phyloP scores from a whole-genome alignment of 2,797 vertebrate genomes.

The Syncerus caffer region DNA sequence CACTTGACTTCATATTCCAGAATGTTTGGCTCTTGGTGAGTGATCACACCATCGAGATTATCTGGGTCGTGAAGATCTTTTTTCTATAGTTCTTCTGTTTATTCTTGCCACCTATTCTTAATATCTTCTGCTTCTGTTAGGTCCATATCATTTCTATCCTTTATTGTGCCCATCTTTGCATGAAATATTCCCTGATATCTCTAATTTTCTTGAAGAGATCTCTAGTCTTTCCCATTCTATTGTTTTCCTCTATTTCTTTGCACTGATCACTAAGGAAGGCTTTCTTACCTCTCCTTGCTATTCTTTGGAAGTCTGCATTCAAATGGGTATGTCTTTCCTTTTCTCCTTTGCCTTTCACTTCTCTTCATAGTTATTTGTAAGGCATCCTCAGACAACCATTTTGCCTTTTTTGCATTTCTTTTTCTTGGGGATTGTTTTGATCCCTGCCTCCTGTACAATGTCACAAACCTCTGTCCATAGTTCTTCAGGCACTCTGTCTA shows the following conservation, averaged over 20 bases:
- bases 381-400: neutral
- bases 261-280: neutral
- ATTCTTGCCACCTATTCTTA: neutral
- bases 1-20: neutral
- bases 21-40: neutral
- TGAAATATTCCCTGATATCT: neutral
- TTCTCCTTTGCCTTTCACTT: neutral
- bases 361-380: neutral
- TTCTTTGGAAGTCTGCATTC: neutral
- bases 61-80: neutral
- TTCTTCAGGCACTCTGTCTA: neutral
- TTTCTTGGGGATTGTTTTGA: neutral
- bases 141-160: neutral
- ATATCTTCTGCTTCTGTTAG: neutral
- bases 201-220: neutral
- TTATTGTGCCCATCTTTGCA: neutral
- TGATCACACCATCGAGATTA: neutral
- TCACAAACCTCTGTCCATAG: neutral
- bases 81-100: neutral
- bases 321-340: neutral
- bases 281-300: neutral
- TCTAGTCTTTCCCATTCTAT: neutral
- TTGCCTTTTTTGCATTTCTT: neutral
- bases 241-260: neutral
- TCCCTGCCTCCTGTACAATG: neutral